Evolutionary conservation across 35 echinoderm and acorn worm species (phyloP), one percentile per base, ranked within the genome.

Genomic region (Lytechinus pictus): DNA sequence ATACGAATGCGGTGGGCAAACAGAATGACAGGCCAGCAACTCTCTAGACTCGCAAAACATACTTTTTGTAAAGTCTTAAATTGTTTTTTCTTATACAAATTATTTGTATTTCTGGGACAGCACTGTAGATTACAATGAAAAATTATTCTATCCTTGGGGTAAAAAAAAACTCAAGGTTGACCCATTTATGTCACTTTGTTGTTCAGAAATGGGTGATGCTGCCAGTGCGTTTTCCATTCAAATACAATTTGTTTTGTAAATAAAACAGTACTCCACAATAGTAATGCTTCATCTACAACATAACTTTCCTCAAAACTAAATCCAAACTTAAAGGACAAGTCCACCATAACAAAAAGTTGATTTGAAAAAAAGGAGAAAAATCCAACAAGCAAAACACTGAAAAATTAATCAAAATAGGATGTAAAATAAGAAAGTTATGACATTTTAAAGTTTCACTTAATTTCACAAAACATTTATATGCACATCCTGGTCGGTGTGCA

Each of bases 161-260:
- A 2, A 16, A n/a, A 16, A n/a, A 79, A 58, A 79, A 79, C 66
- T 79, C 66, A 79, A 79, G 66, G 66, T 24, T 79, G 66, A 79
- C 66, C 66, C 66, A 79, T 79, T 79, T 79, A 79, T 79, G 66
- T 79, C 66, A 79, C 19, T 79, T 79, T 79, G n/a, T 79, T 79
- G 66, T 79, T 24, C 66, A n/a, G 66, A 79, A 19, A 79, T 79
- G 16, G 14, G 14, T 79, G 19, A 58, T 11, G 56, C 21, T 24
- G 33, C 33, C 33, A 44, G 33, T 44, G 33, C 33, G 33, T 44
- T 44, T 44, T 44, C 33, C 33, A 44, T 44, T 71, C 24, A 4
- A 71, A 71, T 21, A 71, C 5, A 57, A 9, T 57, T 57, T 11
- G 11, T 58, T 11, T 58, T 58, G 9, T 2, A 58, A 79, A 79